phyloP scores from a whole-genome alignment of 1,140 invertebrate species.

The Musca domestica region DNA sequence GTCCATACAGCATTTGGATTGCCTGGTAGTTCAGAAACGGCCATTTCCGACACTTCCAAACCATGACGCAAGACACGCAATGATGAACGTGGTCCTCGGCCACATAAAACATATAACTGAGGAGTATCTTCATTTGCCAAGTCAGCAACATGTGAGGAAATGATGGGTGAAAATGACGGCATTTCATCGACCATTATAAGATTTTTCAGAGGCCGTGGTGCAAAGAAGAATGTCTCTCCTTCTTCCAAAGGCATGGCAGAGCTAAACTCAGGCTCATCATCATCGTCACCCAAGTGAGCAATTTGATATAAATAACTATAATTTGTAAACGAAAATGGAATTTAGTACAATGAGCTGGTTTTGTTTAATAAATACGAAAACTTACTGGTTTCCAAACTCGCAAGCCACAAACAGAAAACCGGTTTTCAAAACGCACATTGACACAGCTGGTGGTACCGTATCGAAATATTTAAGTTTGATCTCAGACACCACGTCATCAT shows the following conservation, averaged over 20 bases:
- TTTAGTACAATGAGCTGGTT: neutral
- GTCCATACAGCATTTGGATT: slow-evolving; percentile 99
- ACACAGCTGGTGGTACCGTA: slow-evolving; percentile 92
- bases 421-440: slow-evolving; percentile 98
- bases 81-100: slow-evolving; percentile 89
- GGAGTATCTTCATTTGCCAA: slow-evolving; percentile 97
- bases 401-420: slow-evolving; percentile 98
- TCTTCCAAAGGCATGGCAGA: slow-evolving; percentile 98
- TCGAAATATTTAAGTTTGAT: slow-evolving; percentile 99
- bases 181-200: slow-evolving; percentile 97
- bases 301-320: slow-evolving; percentile 96
- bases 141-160: slow-evolving; percentile 72
- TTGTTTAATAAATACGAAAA: slow-evolving; percentile 39
- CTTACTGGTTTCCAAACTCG: slow-evolving; percentile 99
- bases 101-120: slow-evolving; percentile 95
- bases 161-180: slow-evolving; percentile 94
- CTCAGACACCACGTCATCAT: slow-evolving; percentile 98
- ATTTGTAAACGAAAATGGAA: slow-evolving; percentile 24
- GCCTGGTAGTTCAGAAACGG: slow-evolving; percentile 96
- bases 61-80: slow-evolving; percentile 93
- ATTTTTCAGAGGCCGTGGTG: slow-evolving; percentile 90
- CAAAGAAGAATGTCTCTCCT: slow-evolving; percentile 99
- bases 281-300: slow-evolving; percentile 97
- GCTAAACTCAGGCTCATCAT: slow-evolving; percentile 98
- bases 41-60: slow-evolving; percentile 98